Evolutionary conservation across 2,113 vertebrate species (phyloP).

Genomic region (Ramphastos sulfuratus): DNA sequence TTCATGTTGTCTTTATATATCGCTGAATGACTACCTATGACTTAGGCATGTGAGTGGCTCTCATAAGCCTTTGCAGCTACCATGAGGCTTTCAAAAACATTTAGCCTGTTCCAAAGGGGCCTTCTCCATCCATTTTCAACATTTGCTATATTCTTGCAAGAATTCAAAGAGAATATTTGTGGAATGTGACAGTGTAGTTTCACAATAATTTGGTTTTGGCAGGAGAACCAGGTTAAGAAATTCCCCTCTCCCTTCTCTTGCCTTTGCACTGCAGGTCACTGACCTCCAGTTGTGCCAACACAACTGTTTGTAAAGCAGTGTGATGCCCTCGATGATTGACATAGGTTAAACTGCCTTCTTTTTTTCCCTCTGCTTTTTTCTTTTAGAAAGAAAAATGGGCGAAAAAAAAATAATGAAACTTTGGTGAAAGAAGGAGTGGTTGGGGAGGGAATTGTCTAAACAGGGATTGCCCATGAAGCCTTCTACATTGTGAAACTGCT

Average conservation of each 20-base stretch:
- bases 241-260: not conserved
- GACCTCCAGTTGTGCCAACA: not conserved
- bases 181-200: conserved; percentile 10
- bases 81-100: not conserved
- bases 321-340: conserved; percentile 1
- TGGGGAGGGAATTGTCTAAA: not conserved
- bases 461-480: not conserved
- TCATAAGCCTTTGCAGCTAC: not conserved
- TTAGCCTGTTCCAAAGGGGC: not conserved
- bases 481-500: not conserved
- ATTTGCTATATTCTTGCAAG: not conserved
- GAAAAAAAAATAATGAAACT: not conserved
- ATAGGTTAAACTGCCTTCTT: not conserved
- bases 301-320: conserved; percentile 21
- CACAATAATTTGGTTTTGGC: conserved; percentile 38
- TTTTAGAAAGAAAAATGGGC: not conserved
- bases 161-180: not conserved
- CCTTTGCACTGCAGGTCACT: not conserved
- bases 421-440: not conserved
- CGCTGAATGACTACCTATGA: not conserved
- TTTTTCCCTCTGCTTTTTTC: not conserved
- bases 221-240: conserved; percentile 31
- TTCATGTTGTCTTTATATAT: not conserved
- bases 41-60: not conserved
- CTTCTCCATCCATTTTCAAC: not conserved